Evolutionary conservation across 2,888 invertebrate genomes (phyloP), one percentile per base, ranked within the genome.

Genomic region (Synanthedon tipuliformis): DNA sequence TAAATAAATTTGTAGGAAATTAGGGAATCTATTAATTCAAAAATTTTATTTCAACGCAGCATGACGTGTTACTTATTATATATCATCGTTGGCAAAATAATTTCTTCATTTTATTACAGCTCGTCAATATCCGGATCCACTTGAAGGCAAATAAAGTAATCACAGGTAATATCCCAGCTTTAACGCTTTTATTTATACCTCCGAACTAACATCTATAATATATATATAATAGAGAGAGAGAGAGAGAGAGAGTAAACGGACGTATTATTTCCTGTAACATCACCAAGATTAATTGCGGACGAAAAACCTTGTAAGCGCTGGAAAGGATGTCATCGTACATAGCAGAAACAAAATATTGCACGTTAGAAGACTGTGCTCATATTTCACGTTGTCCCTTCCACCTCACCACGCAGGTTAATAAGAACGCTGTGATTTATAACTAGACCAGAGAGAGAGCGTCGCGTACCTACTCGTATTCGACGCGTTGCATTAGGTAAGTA

Each of bases 41-140:
- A 7, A 34, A 10, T 10, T 34, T 34, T 10, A 34, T 10, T 34
- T 34, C 10, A 34, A 34, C 34, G 10, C 34, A 34, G 34, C 34
- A 34, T 10, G 34, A 10, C 34, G 34, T 34, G 23, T 23, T 23
- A 23, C 5, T 23, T 23, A 5, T 23, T 23, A 5, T 41, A 41
- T 41, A 13, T 45, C 45, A 45, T 7, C 45, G 41, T 41, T 23
- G 48, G 56, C 49, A 61, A 59, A 68, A 66, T 70, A 70, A 68
- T 69, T 62, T 60, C 53, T 56, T 41, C 48, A 52, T 66, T 74
- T 74, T 72, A 71, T 67, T 66, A 61, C 61, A 55, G 56, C 40
- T 62, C 65, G 63, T 69, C 10, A 72, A 75, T 76, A 70, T 74
- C 69, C 72, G 70, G 62, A 61, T 58, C 64, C 60, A 56, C 55